Evolutionary conservation across 37 sponge, comb jelly and placozoan species (phyloP).

Genomic region (Cliona cf. orientalis): DNA sequence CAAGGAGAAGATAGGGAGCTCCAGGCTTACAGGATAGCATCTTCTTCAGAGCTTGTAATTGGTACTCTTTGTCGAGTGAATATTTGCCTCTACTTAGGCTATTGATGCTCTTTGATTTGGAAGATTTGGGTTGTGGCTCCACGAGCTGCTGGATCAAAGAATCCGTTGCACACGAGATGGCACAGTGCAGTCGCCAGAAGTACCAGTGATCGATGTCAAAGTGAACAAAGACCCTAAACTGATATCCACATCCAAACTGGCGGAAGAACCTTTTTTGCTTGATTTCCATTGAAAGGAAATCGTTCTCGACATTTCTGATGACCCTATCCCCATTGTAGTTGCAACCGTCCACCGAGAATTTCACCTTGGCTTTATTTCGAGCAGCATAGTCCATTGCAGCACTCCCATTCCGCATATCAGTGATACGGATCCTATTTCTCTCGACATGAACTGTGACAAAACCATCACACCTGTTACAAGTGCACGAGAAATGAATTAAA

Average conservation of each 20-base stretch:
- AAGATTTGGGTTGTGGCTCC: background rate
- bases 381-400: constrained; percentile 11
- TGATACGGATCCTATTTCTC: background rate
- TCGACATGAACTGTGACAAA: background rate
- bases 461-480: constrained; percentile 6
- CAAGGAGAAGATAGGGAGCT: constrained; percentile 56
- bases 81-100: background rate
- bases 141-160: background rate
- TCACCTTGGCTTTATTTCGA: background rate
- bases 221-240: background rate
- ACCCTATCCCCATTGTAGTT: background rate
- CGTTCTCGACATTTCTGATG: too few relatives aligned
- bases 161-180: background rate
- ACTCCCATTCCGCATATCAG: background rate
- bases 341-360: background rate
- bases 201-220: constrained; percentile 51
- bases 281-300: too few relatives aligned
- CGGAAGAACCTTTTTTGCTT: background rate
- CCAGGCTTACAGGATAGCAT: constrained; percentile 17
- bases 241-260: too few relatives aligned
- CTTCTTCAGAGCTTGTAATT: constrained; percentile 12
- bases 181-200: constrained; percentile 44
- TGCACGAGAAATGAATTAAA: background rate
- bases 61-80: constrained; percentile 30
- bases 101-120: background rate